Evolutionary conservation across 2,113 vertebrate species (phyloP).

Genomic region (Phrynosoma platyrhinos): DNA sequence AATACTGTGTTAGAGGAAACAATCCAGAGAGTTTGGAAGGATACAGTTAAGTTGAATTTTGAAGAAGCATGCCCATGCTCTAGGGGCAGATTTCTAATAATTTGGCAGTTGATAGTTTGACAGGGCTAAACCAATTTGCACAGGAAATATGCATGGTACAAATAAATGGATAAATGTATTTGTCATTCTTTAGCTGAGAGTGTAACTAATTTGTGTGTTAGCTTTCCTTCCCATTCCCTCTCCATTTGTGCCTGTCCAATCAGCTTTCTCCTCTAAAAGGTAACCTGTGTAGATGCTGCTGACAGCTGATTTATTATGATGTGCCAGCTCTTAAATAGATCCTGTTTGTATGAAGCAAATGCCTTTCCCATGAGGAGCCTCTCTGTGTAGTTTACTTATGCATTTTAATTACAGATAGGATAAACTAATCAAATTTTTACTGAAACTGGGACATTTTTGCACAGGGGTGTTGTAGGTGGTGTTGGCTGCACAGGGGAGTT

Average conservation of each 20-base stretch:
- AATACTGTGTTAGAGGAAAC: slow-evolving; percentile 33
- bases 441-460: neutral
- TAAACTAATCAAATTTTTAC: neutral
- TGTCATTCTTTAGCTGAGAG: slow-evolving; percentile 33
- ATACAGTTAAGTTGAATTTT: slow-evolving; percentile 49
- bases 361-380: neutral
- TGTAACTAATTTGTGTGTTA: slow-evolving; percentile 7
- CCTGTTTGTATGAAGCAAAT: neutral
- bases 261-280: neutral
- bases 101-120: slow-evolving; percentile 52
- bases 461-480: neutral
- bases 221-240: slow-evolving; percentile 1
- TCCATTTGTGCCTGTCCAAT: neutral
- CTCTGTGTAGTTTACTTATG: neutral
- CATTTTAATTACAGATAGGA: slow-evolving; percentile 15
- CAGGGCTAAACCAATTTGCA: slow-evolving; percentile 45
- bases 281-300: neutral
- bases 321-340: slow-evolving; percentile 11
- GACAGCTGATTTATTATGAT: slow-evolving; percentile 36
- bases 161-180: slow-evolving; percentile 37
- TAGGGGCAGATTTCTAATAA: slow-evolving; percentile 16
- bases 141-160: slow-evolving; percentile 22
- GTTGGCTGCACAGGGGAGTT: neutral
- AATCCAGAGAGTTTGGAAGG: slow-evolving; percentile 42
- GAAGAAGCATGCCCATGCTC: slow-evolving; percentile 17